Conservation (phyloP, 2,113 vertebrate genomes). For the Argyrosomus japonicus region DNA sequence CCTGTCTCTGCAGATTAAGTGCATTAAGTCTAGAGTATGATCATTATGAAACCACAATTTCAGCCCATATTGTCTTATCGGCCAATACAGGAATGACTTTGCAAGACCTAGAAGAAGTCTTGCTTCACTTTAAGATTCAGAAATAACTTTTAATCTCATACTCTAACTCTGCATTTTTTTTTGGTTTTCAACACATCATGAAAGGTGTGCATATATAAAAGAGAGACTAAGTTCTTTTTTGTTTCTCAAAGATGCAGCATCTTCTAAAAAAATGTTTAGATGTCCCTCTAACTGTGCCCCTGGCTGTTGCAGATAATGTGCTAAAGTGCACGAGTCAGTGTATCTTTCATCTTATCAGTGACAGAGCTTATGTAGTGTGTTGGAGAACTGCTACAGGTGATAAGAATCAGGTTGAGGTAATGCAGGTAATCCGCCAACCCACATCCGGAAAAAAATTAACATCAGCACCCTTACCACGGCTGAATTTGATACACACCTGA, state of each 20-base stretch:
- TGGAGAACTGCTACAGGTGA: conserved; percentile 43
- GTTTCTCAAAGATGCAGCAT: too few relatives aligned
- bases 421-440: conserved; percentile 70
- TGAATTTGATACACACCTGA: conserved; percentile 52
- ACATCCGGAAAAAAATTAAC: conserved; percentile 24
- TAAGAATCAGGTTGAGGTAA: conserved; percentile 65
- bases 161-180: not conserved
- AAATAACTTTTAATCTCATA: not conserved
- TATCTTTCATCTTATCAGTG: conserved; percentile 45
- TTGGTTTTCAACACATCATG: not conserved
- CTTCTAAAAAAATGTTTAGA: not conserved
- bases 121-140: conserved; percentile 4
- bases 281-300: not conserved
- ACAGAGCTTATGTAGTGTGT: conserved; percentile 27
- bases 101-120: not conserved
- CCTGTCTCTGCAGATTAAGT: conserved; percentile 42
- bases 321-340: conserved; percentile 19
- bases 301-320: conserved; percentile 22
- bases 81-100: not conserved
- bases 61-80: conserved; percentile 26
- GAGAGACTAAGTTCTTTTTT: not conserved
- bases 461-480: conserved; percentile 22
- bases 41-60: conserved; percentile 30
- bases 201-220: not conserved
- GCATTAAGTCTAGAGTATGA: not conserved